Conservation (phyloP, 2,888 invertebrate species). For the Mechanitis messenoides region DNA sequence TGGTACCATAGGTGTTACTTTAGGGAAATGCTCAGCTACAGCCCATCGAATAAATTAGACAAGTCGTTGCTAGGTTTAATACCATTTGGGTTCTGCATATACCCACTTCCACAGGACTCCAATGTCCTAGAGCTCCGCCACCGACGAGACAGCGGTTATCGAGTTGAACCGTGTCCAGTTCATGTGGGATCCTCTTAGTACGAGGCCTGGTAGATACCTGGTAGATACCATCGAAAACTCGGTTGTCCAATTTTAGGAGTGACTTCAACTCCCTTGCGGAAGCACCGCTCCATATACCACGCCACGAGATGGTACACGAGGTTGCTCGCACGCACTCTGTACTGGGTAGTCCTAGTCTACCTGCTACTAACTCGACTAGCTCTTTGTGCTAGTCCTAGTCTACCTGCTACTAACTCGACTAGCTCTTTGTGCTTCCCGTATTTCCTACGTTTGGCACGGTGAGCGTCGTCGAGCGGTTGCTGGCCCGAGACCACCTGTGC, state of each 20-base stretch:
- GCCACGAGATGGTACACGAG: slow-evolving; percentile 32
- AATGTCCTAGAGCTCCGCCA: too few relatives aligned
- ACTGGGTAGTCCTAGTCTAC: slow-evolving; percentile 28
- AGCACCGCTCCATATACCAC: slow-evolving; percentile 28
- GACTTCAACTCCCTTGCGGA: slow-evolving; percentile 22
- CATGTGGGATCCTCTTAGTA: too few relatives aligned
- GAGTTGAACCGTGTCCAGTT: too few relatives aligned
- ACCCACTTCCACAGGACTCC: too few relatives aligned
- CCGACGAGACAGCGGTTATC: too few relatives aligned
- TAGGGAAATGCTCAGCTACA: too few relatives aligned
- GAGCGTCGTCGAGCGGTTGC: slow-evolving; percentile 30
- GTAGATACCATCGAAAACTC: not conserved
- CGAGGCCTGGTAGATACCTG: not conserved
- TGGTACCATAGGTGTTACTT: too few relatives aligned
- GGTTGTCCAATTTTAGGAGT: slow-evolving; percentile 14
- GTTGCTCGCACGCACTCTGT: slow-evolving; percentile 20
- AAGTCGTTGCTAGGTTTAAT: too few relatives aligned
- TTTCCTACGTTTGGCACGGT: slow-evolving; percentile 33
- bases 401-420: too few relatives aligned
- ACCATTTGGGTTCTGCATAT: too few relatives aligned
- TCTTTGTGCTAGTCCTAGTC: slow-evolving; percentile 31
- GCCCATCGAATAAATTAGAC: too few relatives aligned
- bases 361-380: slow-evolving; percentile 29
- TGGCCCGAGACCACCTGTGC: slow-evolving; percentile 43
- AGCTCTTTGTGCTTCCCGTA: slow-evolving; percentile 32